Evolutionary conservation across 2,888 invertebrate species (phyloP).

Genomic region (Caenorhabditis becei): DNA sequence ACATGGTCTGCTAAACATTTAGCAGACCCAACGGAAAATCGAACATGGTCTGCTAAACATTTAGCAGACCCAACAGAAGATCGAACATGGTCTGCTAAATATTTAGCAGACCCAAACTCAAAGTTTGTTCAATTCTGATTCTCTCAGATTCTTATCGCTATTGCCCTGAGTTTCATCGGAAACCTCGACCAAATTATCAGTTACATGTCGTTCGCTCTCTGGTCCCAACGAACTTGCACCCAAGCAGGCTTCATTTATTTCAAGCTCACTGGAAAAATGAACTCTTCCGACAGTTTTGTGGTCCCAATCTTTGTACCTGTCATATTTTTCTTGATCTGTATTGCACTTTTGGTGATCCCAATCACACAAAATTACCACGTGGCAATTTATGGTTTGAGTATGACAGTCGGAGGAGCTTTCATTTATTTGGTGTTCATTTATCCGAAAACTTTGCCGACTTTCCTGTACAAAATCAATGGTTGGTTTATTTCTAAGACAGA

Average conservation of each 20-base stretch:
- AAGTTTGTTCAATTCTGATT: not conserved
- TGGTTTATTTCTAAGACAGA: not conserved
- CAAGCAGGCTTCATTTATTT: slow-evolving; percentile 68
- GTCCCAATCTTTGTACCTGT: slow-evolving; percentile 74
- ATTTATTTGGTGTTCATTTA: slow-evolving; percentile 75
- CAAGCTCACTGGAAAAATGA: slow-evolving; percentile 56
- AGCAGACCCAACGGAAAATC: no score
- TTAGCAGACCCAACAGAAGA: no score
- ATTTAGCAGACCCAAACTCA: not conserved
- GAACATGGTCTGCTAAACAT: no score
- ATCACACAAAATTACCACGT: slow-evolving; percentile 74
- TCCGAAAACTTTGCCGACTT: slow-evolving; percentile 63
- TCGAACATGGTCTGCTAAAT: not conserved
- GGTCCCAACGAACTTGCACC: slow-evolving; percentile 73
- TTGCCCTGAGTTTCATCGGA: slow-evolving; percentile 75
- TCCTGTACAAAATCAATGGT: slow-evolving; percentile 71
- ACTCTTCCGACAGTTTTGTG: slow-evolving; percentile 59
- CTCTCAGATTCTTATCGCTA: slow-evolving; percentile 70
- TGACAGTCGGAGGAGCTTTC: slow-evolving; percentile 69
- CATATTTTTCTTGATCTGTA: slow-evolving; percentile 72
- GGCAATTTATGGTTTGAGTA: slow-evolving; percentile 70
- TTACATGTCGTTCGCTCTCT: slow-evolving; percentile 77
- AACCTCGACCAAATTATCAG: slow-evolving; percentile 76
- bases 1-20: no score
- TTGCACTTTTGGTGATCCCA: slow-evolving; percentile 74